Evolutionary conservation across 2,797 vertebrate species (phyloP).

Genomic region (Orientallactaga sibirica): DNA sequence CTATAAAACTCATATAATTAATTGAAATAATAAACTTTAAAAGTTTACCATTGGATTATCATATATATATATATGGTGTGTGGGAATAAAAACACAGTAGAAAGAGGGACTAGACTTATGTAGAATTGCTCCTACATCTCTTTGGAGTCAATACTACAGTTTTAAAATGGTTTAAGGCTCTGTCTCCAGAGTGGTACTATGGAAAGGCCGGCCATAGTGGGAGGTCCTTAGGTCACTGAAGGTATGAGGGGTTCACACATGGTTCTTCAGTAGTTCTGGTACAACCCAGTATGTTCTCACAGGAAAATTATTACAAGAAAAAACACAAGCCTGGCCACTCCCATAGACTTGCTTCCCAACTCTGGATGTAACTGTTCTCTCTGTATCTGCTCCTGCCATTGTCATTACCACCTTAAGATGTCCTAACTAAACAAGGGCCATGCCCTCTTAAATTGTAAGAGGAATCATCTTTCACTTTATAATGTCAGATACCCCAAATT

Average conservation of each 20-base stretch:
- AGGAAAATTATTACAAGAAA: neutral
- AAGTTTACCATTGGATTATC: neutral
- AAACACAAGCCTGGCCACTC: neutral
- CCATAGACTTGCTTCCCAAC: neutral
- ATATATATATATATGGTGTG: too few species aligned
- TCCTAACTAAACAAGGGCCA: neutral
- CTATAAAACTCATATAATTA: slow-evolving; percentile 34
- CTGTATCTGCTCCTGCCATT: neutral
- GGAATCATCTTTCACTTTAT: neutral
- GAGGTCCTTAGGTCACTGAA: neutral
- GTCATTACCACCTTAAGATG: neutral
- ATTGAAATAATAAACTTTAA: slow-evolving; percentile 27
- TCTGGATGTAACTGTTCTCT: neutral
- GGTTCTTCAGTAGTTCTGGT: neutral
- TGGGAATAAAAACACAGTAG: neutral
- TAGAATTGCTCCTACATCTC: neutral
- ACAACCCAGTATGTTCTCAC: neutral
- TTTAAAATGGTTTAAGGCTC: neutral
- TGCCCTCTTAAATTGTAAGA: neutral
- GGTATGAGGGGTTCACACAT: neutral
- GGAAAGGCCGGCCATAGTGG: neutral
- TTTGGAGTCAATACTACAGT: neutral
- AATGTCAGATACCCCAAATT: neutral
- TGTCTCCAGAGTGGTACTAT: neutral
- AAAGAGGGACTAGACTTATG: neutral